phyloP scores from a whole-genome alignment of 2,113 vertebrate species.

The Calidris pugnax region DNA sequence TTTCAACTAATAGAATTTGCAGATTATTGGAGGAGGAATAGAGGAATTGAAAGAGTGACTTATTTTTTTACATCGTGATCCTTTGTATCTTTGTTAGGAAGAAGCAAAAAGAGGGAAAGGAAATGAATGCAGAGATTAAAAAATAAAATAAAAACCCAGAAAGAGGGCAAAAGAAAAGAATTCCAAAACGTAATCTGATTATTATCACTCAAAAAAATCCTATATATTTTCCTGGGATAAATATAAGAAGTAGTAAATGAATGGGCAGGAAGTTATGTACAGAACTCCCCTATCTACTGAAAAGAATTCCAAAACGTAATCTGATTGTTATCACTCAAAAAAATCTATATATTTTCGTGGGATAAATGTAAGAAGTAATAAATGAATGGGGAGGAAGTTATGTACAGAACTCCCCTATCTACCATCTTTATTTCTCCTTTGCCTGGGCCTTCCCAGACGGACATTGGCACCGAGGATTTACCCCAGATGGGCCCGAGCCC shows the following conservation, averaged over 20 bases:
- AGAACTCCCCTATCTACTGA: too few species aligned
- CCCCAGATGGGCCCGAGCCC: background rate
- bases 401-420: background rate
- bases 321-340: background rate
- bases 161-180: background rate
- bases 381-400: background rate
- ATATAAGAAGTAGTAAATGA: background rate
- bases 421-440: background rate
- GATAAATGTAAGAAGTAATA: background rate
- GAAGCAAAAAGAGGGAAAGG: background rate
- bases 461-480: background rate
- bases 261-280: background rate
- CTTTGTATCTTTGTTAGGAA: background rate
- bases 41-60: background rate
- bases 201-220: background rate
- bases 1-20: constrained; percentile 10
- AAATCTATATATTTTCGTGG: background rate
- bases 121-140: background rate
- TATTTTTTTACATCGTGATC: background rate
- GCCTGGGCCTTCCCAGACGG: background rate
- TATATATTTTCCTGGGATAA: background rate
- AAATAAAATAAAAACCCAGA: background rate
- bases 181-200: background rate
- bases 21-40: constrained; percentile 17
- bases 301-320: background rate